A percentile compares a stretch with the other conserved stretches of the same genome.
Evolutionary conservation across 2,797 vertebrate species (phyloP).

Genomic region (Cossypha heuglini): DNA sequence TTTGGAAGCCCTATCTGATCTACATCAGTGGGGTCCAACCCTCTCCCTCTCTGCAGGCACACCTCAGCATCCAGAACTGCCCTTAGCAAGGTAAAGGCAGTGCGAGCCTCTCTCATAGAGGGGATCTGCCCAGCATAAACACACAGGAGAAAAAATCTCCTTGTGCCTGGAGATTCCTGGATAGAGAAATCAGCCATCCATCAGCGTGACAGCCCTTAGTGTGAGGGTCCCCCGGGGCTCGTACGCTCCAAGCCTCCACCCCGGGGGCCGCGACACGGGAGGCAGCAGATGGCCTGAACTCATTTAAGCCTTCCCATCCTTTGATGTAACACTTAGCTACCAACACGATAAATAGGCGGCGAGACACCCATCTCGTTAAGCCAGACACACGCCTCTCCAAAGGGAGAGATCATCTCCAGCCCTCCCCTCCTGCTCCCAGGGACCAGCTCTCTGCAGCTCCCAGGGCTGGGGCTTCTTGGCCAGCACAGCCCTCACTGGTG

Average conservation of each 20-base stretch:
- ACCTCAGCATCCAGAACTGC: rapidly evolving
- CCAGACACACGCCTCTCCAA: neutral
- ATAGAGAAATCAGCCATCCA: slow-evolving; percentile 18
- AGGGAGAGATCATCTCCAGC: neutral
- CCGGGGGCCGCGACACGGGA: neutral
- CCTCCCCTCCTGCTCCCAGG: neutral
- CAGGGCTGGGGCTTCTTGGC: neutral
- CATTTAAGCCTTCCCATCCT: slow-evolving; percentile 37
- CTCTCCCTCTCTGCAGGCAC: neutral
- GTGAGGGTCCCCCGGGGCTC: neutral
- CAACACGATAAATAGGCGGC: neutral
- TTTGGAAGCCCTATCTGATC: neutral
- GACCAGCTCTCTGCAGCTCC: neutral
- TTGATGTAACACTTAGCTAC: slow-evolving; percentile 30
- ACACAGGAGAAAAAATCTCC: neutral
- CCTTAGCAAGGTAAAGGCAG: neutral
- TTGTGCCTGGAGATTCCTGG: neutral
- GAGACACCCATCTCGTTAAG: slow-evolving; percentile 43
- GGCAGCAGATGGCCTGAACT: slow-evolving; percentile 44
- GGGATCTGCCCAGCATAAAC: neutral
- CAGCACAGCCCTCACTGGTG: neutral
- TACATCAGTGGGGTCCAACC: neutral
- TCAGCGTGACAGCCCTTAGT: slow-evolving; percentile 10
- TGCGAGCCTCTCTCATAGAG: rapidly evolving
- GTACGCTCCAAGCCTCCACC: neutral